Percentiles rank a stretch among this genome's conserved stretches.
Evolutionary conservation across 2,797 vertebrate genomes (phyloP).

Genomic region (Acipenser ruthenus): DNA sequence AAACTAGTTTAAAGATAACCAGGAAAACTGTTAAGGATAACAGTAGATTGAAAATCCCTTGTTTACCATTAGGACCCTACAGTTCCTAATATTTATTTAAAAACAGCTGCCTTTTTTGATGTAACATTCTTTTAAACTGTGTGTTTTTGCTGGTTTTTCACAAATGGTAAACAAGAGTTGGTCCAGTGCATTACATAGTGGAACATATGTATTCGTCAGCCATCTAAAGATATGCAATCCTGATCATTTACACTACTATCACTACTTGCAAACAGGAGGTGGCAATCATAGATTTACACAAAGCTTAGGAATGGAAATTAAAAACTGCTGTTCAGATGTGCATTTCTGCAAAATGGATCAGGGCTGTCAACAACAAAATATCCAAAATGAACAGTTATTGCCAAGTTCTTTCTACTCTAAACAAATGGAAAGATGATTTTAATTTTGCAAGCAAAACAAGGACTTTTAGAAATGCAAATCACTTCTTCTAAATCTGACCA

Average conservation of each 20-base stretch:
- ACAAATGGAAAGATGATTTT: neutral
- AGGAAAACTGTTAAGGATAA: slow-evolving; percentile 82
- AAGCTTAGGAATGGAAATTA: slow-evolving; percentile 9
- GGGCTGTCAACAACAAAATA: slow-evolving; percentile 1
- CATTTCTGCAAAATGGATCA: neutral
- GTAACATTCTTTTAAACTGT: slow-evolving; percentile 83
- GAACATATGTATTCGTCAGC: slow-evolving; percentile 57
- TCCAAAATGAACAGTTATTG: slow-evolving; percentile 44
- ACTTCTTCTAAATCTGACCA: slow-evolving; percentile 1
- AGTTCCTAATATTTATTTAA: slow-evolving; percentile 75
- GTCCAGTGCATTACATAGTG: slow-evolving; percentile 87
- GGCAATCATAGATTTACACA: slow-evolving; percentile 47
- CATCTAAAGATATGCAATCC: slow-evolving; percentile 62
- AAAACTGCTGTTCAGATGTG: slow-evolving; percentile 19
- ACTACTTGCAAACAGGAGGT: slow-evolving; percentile 43
- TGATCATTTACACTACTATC: slow-evolving; percentile 57
- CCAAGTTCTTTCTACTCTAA: slow-evolving; percentile 33
- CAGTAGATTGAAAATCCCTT: slow-evolving; percentile 74
- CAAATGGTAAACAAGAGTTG: slow-evolving; percentile 92
- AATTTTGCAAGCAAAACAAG: slow-evolving; percentile 8
- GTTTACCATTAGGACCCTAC: slow-evolving; percentile 87
- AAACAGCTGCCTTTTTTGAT: slow-evolving; percentile 78
- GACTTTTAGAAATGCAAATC: neutral
- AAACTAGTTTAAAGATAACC: slow-evolving; percentile 82
- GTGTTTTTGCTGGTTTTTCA: slow-evolving; percentile 87